Evolutionary conservation across 2,113 vertebrate species (phyloP).

Genomic region (Eudyptes chrysolophus): DNA sequence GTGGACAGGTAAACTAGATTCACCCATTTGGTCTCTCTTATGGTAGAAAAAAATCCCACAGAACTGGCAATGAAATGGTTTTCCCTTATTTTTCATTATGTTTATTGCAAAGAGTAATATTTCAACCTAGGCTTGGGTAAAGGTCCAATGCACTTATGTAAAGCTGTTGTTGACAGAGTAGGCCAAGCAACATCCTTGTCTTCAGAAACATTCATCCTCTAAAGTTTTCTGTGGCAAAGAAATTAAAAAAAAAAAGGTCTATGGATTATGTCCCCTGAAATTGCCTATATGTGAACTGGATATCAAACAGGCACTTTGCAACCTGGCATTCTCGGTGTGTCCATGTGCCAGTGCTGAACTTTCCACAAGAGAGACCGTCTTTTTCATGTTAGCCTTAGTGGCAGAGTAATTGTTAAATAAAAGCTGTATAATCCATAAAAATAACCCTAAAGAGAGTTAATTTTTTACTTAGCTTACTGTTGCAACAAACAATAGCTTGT

Average conservation of each 20-base stretch:
- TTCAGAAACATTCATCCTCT: not conserved
- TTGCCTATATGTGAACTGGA: not conserved
- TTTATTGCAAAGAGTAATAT: not conserved
- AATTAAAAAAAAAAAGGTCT: not conserved
- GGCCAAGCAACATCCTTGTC: not conserved
- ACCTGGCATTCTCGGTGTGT: not conserved
- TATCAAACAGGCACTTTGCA: not conserved
- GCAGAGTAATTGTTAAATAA: not conserved
- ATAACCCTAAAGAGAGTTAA: not conserved
- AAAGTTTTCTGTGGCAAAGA: not conserved
- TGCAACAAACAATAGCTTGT: not conserved
- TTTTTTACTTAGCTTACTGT: not conserved
- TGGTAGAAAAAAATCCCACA: accelerated
- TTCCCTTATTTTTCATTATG: not conserved
- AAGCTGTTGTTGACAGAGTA: not conserved
- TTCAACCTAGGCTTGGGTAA: not conserved
- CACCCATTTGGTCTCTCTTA: not conserved
- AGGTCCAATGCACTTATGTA: not conserved
- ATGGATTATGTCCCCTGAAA: accelerated
- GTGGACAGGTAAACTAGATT: not conserved
- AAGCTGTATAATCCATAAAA: not conserved
- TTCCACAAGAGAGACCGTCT: not conserved
- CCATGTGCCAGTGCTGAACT: not conserved
- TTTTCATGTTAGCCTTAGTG: not conserved
- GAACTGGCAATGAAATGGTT: not conserved